A percentile compares a stretch with the other conserved stretches of the same genome.
Evolutionary conservation across 2,113 vertebrate genomes (phyloP).

Genomic region (Hydrolagus affinis): DNA sequence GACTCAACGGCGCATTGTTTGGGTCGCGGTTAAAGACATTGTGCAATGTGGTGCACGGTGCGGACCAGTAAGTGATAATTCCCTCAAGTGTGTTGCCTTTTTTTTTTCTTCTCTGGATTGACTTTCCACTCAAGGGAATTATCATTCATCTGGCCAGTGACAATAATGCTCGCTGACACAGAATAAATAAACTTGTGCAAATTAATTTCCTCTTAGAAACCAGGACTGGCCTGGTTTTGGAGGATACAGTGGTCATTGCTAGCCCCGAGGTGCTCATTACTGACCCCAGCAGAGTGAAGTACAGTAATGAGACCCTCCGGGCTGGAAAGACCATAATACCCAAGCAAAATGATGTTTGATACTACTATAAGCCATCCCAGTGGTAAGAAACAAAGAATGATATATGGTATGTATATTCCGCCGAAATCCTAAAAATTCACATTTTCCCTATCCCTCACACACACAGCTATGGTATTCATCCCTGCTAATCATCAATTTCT

Average conservation of each 20-base stretch:
- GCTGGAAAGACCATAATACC: not conserved
- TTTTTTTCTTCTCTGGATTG: not conserved
- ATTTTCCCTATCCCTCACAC: too few species aligned
- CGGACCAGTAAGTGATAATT: constrained; percentile 24
- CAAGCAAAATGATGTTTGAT: not conserved
- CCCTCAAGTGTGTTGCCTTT: not conserved
- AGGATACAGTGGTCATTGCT: not conserved
- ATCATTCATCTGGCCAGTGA: constrained; percentile 16
- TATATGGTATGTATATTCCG: too few species aligned
- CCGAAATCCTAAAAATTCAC: too few species aligned
- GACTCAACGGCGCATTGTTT: constrained; percentile 1
- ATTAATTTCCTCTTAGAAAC: constrained; percentile 1
- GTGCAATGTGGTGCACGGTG: constrained; percentile 11
- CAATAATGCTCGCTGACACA: not conserved
- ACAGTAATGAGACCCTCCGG: not conserved
- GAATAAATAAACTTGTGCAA: not conserved
- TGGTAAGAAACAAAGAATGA: not conserved
- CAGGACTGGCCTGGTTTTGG: not conserved
- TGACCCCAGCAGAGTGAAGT: not conserved
- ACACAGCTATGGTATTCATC: too few species aligned
- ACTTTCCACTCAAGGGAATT: constrained; percentile 8
- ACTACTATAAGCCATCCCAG: not conserved
- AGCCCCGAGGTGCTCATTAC: not conserved
- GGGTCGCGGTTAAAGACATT: not conserved
- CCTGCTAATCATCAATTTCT: not conserved